Conservation (phyloP, 1,140 invertebrate genomes). For the Achatina immaculata region DNA sequence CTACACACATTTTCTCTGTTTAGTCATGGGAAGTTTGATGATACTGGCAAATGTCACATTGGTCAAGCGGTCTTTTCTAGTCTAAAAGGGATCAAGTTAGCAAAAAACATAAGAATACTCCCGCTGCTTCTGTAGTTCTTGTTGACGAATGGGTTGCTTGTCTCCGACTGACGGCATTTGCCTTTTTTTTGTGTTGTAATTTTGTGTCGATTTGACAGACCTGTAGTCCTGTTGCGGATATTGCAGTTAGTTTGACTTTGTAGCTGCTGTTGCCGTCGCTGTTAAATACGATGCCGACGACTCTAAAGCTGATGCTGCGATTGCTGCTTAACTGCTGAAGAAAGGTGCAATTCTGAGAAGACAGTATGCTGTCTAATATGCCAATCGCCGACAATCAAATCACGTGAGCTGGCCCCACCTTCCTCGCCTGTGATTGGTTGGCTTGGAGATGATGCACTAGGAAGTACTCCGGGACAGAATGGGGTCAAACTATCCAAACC, state of each 20-base stretch:
- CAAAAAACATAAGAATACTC: too few species aligned
- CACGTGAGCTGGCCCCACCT: background rate
- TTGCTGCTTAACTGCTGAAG: background rate
- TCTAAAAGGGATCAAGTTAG: too few species aligned
- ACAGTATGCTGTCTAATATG: conserved; percentile 12
- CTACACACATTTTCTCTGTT: background rate
- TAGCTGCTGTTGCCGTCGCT: conserved; percentile 19
- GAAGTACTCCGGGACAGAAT: conserved; percentile 33
- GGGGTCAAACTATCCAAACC: conserved; percentile 33
- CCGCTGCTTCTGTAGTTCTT: background rate
- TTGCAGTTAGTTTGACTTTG: background rate
- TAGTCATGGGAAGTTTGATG: conserved; percentile 7
- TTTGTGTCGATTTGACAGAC: too few species aligned
- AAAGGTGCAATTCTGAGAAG: conserved; percentile 6
- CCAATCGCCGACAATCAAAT: background rate
- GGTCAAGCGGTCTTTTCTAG: background rate
- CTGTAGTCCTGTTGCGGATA: too few species aligned
- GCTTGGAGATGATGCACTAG: conserved; percentile 24
- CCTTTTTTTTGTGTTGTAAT: background rate
- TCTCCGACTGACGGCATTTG: background rate
- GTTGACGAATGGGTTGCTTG: background rate
- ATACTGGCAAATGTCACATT: background rate
- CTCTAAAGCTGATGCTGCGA: too few species aligned
- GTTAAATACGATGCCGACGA: too few species aligned
- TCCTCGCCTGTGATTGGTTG: conserved; percentile 24